Conservation (phyloP, 2,113 vertebrate genomes). For the Sphyrna mokarran region DNA sequence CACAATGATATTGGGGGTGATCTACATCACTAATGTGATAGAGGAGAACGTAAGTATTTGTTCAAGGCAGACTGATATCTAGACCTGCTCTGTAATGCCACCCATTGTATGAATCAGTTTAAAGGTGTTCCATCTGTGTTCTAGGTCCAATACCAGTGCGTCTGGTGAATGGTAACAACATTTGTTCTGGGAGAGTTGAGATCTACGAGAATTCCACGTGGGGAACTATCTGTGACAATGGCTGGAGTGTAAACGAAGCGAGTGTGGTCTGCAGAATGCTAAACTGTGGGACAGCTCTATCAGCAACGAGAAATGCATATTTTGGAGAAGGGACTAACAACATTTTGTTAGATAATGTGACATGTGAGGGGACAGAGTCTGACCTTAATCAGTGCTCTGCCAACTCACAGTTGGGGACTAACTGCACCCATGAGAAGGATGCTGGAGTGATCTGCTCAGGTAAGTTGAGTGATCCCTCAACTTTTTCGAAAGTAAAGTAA, state of each 20-base stretch:
- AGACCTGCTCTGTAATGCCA: too few relatives aligned
- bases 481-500: too few relatives aligned
- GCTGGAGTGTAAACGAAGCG: not conserved
- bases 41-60: too few relatives aligned
- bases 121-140: not conserved
- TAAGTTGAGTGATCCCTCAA: not conserved
- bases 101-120: not conserved
- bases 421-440: not conserved
- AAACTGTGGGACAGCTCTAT: not conserved
- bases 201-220: not conserved
- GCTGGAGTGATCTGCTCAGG: not conserved
- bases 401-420: not conserved
- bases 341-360: not conserved
- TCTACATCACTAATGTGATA: too few relatives aligned
- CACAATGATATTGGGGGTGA: too few relatives aligned
- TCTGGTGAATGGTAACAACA: not conserved
- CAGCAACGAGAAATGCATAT: not conserved
- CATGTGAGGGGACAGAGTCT: not conserved
- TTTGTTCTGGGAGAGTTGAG: conserved; percentile 14
- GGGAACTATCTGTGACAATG: not conserved
- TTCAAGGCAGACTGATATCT: too few relatives aligned
- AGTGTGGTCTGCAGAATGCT: not conserved
- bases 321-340: not conserved
- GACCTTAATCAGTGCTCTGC: not conserved
- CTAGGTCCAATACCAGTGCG: not conserved